These are phyloP conservation scores for Zosterops japonicus DNA, from an alignment of 2,113 vertebrate genomes.

Conservation along the genomic window DNA sequence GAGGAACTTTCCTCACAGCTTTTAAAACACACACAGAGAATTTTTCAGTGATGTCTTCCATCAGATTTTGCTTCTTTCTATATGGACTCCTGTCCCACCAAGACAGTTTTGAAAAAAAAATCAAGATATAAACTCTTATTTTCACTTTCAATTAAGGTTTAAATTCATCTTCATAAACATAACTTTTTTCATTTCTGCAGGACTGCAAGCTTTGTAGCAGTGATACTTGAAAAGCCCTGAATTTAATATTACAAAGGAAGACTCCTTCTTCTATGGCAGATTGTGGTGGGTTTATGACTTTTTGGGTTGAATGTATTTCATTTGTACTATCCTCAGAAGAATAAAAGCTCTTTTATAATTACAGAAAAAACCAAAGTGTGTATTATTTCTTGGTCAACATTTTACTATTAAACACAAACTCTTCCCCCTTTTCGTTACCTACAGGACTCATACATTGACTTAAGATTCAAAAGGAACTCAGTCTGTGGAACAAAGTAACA, in stretches of 20 bases:
- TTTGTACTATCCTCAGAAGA: not conserved
- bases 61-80: not conserved
- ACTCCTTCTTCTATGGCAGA: not conserved
- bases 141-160: not conserved
- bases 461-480: not conserved
- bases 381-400: slow-evolving; percentile 13
- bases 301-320: not conserved
- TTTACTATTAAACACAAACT: slow-evolving; percentile 1
- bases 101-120: not conserved
- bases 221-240: not conserved
- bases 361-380: not conserved
- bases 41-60: not conserved
- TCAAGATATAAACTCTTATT: not conserved
- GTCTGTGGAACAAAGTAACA: not conserved
- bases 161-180: not conserved
- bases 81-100: not conserved
- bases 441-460: not conserved
- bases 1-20: not conserved
- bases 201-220: not conserved
- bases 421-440: not conserved
- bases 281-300: not conserved
- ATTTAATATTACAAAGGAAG: not conserved
- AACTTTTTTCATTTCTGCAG: not conserved
- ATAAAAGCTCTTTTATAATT: slow-evolving; percentile 18
- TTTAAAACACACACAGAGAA: not conserved